Base-by-base conservation (phyloP, 2,797 vertebrate genomes). In the Cyclura pinguis region DNA sequence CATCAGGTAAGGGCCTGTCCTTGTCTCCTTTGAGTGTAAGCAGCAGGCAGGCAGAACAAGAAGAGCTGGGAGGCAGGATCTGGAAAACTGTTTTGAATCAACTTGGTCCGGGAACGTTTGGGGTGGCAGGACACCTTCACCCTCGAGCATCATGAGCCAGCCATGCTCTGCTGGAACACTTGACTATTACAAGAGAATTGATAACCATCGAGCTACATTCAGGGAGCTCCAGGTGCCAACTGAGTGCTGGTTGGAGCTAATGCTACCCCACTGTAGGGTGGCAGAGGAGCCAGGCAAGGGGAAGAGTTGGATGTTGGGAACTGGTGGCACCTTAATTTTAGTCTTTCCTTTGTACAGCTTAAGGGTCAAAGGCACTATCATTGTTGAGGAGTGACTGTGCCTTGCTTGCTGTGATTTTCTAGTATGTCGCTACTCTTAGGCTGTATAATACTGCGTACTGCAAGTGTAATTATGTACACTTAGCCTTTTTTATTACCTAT, bases 1-100 rank as follows among this genome's bases (percentile, higher is more conserved):
- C 99, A 99, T 97, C 99, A 99, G 98, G 99, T 99, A 96, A 96
- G 1, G 22, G 59, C 20, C 22, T 62, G 59, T 22, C 59, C 4
- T 62, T 62, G 59, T 62, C 20, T 22, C 20, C 59, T 52, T n/a
- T n/a, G 67, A 29, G 32, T 22, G 42, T 72, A 69, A 84, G 27
- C 29, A 4, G 42, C 14, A 32, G 18, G 14, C 83, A n/a, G n/a
- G 52, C 59, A 22, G 29, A 50, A n/a, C n/a, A 13, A 22, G 20
- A 62, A 62, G 20, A 5, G 18, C 57, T 80, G 32, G 27, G 35
- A 16, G 38, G 57, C 18, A 78, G 13, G 14, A 35, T 7, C 16
- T 6, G 50, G 55, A n/a, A 38, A 62, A 62, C 20, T 22, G 20
- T 62, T 62, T 62, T 62, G 59, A 22, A 20, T 22, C 22, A 5